Evolutionary conservation across 1,140 invertebrate genomes (phyloP), one percentile per base, ranked within the genome.

Genomic region (Habropoda laboriosa): DNA sequence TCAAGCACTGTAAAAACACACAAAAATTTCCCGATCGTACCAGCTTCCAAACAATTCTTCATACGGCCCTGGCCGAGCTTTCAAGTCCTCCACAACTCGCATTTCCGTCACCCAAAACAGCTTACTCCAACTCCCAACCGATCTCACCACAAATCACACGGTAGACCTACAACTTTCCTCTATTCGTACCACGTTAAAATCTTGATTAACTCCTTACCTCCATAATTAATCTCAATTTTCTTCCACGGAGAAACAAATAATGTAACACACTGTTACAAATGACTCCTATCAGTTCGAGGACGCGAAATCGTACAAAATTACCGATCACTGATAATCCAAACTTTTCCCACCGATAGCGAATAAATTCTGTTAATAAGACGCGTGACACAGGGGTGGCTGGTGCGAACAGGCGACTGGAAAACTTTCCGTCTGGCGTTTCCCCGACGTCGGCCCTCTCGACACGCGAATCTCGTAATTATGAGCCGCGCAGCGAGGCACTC

Each of bases 181-280:
- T n/a, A n/a, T n/a, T n/a, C n/a, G n/a, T n/a, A n/a, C n/a, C n/a
- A n/a, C n/a, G n/a, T n/a, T n/a, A n/a, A n/a, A n/a, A 40, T 18
- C 2, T 27, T 30, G 8, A 16, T 64, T 10, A 30, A 35, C 40
- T 18, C 60, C 79, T 85, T 81, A 82, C 81, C 86, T 84, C 51
- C 82, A 85, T 87, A 38, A 55, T 72, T 76, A 64, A 80, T 61
- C 13, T 67, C 35, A 24, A 38, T 35, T 7, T 35, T 16, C 13
- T 21, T 61, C 8, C 30, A 42, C 16, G 12, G 16, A 21, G 21
- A 18, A 7, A 5, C 21, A 13, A 42, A 53, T 21, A 16, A n/a
- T 16, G 2, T 7, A 35, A 49, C 64, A 35, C 73, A 81, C 40
- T 40, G 32, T 10, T n/a, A 57, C 30, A 42, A 30, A 45, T 38